Percentiles rank a stretch among this genome's conserved stretches.
Conservation (phyloP, 2,113 vertebrate genomes). For the Prionailurus bengalensis region DNA sequence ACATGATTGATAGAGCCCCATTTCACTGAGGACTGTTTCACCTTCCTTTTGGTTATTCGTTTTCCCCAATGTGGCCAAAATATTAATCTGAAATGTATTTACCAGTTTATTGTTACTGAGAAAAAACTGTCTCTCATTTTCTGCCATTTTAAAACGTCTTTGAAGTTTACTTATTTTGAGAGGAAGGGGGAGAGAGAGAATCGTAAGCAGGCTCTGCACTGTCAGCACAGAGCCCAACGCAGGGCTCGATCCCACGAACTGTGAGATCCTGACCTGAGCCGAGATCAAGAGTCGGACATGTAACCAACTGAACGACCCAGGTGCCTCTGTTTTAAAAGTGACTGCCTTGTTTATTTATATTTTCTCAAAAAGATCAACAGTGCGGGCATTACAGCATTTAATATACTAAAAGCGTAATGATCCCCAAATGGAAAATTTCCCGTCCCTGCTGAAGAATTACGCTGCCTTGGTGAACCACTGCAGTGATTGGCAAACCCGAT, state of each 20-base stretch:
- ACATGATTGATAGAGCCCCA: background rate
- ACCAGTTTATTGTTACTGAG: background rate
- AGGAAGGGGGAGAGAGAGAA: no score
- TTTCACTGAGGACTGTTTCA: background rate
- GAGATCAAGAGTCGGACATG: no score
- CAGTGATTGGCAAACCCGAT: background rate
- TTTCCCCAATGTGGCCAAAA: background rate
- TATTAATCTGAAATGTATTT: background rate
- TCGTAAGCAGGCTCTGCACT: no score
- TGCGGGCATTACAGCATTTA: background rate
- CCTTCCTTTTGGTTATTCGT: background rate
- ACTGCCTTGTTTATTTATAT: background rate
- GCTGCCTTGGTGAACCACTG: background rate
- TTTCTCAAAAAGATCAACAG: constrained; percentile 22
- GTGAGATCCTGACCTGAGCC: no score
- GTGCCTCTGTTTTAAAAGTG: background rate
- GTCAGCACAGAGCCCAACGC: no score
- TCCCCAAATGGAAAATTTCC: background rate
- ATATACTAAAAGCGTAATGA: background rate
- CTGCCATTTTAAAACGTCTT: background rate
- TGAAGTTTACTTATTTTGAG: no score
- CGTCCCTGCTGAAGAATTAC: background rate
- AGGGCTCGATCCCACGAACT: no score
- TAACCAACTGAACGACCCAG: no score
- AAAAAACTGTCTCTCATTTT: constrained; percentile 57